Evolutionary conservation across 2,797 vertebrate species (phyloP).

Genomic region (Pitangus sulphuratus): DNA sequence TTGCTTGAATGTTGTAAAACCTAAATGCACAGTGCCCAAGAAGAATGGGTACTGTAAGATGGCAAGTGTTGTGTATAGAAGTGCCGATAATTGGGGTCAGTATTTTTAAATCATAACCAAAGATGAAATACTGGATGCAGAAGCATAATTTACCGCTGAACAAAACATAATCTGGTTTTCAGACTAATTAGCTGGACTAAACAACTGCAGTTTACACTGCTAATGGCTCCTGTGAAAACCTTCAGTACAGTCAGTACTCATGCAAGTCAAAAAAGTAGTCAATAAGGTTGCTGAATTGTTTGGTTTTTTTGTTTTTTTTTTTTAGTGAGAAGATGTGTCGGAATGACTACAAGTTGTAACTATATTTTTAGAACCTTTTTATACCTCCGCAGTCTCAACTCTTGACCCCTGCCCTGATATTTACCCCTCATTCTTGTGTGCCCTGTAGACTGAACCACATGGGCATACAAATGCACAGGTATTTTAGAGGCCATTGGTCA

Average conservation of each 20-base stretch:
- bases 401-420: neutral
- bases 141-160: neutral
- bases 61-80: neutral
- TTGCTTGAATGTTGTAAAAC: neutral
- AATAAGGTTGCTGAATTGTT: neutral
- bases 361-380: neutral
- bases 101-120: neutral
- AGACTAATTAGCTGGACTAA: neutral
- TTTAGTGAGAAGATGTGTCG: neutral
- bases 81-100: neutral
- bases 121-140: neutral
- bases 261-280: neutral
- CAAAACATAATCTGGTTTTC: neutral
- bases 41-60: neutral
- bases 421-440: neutral
- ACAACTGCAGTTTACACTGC: neutral
- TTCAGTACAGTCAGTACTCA: neutral
- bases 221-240: neutral
- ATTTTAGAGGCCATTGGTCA: neutral
- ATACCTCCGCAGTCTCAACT: neutral
- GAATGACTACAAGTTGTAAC: neutral
- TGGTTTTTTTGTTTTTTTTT: neutral
- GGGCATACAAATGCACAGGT: neutral
- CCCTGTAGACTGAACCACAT: neutral
- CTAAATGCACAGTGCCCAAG: neutral